Conservation (phyloP, 2,888 invertebrate species). For the Neoascia interrupta region DNA sequence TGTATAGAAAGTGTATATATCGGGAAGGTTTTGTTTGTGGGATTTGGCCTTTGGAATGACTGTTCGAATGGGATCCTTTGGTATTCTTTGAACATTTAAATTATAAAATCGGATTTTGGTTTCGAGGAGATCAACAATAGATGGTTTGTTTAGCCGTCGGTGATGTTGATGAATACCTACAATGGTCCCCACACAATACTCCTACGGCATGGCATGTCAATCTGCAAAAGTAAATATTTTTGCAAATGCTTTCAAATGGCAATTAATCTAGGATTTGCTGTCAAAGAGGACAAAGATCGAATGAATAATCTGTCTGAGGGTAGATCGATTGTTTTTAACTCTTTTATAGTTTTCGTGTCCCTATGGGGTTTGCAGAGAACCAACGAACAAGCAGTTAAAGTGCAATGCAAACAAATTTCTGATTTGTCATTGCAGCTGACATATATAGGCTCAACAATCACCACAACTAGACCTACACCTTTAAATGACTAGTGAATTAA, state of each 20-base stretch:
- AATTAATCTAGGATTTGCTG: conserved; percentile 55
- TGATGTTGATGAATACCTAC: conserved; percentile 1
- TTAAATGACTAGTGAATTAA: too few species aligned
- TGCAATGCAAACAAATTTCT: conserved; percentile 26
- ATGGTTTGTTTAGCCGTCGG: conserved; percentile 15
- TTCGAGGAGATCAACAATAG: conserved; percentile 37
- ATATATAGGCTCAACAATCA: background rate
- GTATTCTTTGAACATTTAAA: conserved; percentile 45
- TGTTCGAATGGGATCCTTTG: conserved; percentile 38
- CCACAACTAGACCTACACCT: background rate
- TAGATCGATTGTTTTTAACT: conserved; percentile 54
- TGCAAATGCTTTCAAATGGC: conserved; percentile 49
- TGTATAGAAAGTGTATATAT: background rate
- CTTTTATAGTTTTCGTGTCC: conserved; percentile 22
- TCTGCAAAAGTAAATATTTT: conserved; percentile 54
- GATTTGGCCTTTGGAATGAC: conserved; percentile 31
- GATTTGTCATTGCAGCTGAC: conserved; percentile 58
- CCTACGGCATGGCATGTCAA: conserved; percentile 4
- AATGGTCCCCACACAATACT: conserved; percentile 7
- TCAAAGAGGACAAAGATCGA: conserved; percentile 6
- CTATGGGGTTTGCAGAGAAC: conserved; percentile 35
- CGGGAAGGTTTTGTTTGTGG: conserved; percentile 5
- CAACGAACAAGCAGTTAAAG: conserved; percentile 26
- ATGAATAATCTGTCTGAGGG: conserved; percentile 12
- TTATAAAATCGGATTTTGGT: conserved; percentile 61